Base-by-base conservation (phyloP, 2,797 vertebrate genomes). In the Furcifer pardalis region DNA sequence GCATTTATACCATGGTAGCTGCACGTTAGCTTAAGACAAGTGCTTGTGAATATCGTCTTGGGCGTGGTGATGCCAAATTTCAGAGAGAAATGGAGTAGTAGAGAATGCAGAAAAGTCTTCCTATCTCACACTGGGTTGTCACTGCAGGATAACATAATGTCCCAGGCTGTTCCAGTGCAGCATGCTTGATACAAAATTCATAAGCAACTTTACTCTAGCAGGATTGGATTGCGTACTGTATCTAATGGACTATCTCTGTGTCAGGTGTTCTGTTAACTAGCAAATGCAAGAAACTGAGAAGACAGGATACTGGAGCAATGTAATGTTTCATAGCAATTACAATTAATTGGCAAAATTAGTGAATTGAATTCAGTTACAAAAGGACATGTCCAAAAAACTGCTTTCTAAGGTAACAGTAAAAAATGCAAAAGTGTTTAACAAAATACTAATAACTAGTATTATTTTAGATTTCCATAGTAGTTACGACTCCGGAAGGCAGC, bases 111-210 rank as follows among this genome's bases (percentile, higher is more conserved):
- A 89, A 81, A 88, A 4, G 2, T 46, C n/a, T 84, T 23, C 52
- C 21, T 46, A 42, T 44, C 46, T 25, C 4, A 2, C 75, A 40
- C 9, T 27, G 15, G 30, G 77, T 89, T 86, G 71, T 91, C 89
- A 79, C 86, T 85, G 52, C 62, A 6, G 0, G 23, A 17, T 42
- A 66, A 82, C 79, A 86, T 78, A 60, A 85, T 87, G 52, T 69
- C 84, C 80, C 79, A 86, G 86, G 77, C 89, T 84, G 66, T 76
- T 84, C 83, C 87, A 80, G 49, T 46, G 0, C 84, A 82, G 77
- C 89, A 27, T 76, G 63, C 74, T 77, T 86, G 78, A 86, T 84
- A 32, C 42, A 85, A 78, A 88, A 90, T 91, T 82, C 81, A 86
- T 89, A 79, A 84, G 19, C 21, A 25, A 86, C 87, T 92, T 86